phyloP scores from a whole-genome alignment of 2,797 vertebrate species.

The Hemibagrus guttatus region DNA sequence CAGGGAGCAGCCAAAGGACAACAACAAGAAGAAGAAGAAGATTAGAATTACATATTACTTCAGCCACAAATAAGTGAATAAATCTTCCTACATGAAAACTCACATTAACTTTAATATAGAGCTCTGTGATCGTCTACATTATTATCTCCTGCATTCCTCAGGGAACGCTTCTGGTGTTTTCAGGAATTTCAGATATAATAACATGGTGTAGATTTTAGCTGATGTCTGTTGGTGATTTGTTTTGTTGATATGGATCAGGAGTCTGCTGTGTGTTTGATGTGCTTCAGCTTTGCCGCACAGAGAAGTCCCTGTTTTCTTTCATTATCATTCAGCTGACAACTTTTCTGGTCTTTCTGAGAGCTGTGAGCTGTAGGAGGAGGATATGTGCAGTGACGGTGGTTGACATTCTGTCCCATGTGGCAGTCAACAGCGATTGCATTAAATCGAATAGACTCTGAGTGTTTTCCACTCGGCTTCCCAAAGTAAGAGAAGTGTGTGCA shows the following conservation, averaged over 20 bases:
- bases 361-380: slow-evolving; percentile 56
- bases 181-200: neutral
- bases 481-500: slow-evolving; percentile 77
- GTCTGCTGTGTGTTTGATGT: neutral
- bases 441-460: slow-evolving; percentile 76
- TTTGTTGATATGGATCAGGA: neutral
- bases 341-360: slow-evolving; percentile 14
- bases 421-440: slow-evolving; percentile 62
- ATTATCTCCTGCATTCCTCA: neutral
- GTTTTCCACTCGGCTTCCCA: slow-evolving; percentile 84
- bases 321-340: slow-evolving; percentile 31
- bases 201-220: neutral
- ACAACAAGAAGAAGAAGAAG: too few relatives aligned
- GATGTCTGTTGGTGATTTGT: neutral
- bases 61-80: neutral
- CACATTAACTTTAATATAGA: neutral
- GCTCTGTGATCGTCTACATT: neutral
- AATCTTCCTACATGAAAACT: neutral
- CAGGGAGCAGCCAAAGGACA: too few relatives aligned
- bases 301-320: neutral
- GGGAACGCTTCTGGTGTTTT: neutral
- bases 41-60: too few relatives aligned
- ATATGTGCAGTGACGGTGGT: slow-evolving; percentile 54
- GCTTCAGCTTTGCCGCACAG: neutral
- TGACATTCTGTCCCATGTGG: slow-evolving; percentile 69